These are phyloP conservation scores for Xanthorhoe designata DNA, from an alignment of 2,888 invertebrate species.

Conservation along the genomic window DNA sequence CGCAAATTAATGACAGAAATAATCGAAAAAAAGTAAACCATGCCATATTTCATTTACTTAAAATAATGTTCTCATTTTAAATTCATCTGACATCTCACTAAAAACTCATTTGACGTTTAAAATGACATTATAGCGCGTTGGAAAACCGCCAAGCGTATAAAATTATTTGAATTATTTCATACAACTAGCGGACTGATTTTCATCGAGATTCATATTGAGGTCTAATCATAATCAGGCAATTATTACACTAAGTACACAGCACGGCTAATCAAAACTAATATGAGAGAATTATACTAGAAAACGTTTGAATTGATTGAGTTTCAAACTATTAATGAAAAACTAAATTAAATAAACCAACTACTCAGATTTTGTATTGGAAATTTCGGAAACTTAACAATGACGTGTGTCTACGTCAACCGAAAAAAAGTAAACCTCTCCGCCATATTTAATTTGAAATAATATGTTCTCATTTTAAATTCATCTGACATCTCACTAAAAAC, in stretches of 20 bases:
- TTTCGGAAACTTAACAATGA: no score
- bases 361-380: background rate
- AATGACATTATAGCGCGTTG: constrained; percentile 49
- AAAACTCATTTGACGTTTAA: constrained; percentile 31
- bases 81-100: constrained; percentile 19
- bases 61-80: constrained; percentile 11
- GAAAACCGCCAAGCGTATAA: constrained; percentile 64
- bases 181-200: constrained; percentile 80
- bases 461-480: no score
- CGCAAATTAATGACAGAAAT: constrained; percentile 7
- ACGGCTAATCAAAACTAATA: constrained; percentile 81
- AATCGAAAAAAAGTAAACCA: background rate
- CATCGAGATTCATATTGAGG: constrained; percentile 64
- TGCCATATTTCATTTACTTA: constrained; percentile 10
- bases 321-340: constrained; percentile 49
- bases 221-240: constrained; percentile 56
- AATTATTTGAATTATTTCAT: constrained; percentile 71
- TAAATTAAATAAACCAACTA: no score
- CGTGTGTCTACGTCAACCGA: no score
- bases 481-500: no score
- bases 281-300: constrained; percentile 75
- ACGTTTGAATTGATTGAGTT: constrained; percentile 60
- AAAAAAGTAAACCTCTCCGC: no score
- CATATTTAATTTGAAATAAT: no score
- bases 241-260: constrained; percentile 81